Base-by-base conservation (phyloP, 1,140 invertebrate genomes). In the Spodoptera frugiperda region DNA sequence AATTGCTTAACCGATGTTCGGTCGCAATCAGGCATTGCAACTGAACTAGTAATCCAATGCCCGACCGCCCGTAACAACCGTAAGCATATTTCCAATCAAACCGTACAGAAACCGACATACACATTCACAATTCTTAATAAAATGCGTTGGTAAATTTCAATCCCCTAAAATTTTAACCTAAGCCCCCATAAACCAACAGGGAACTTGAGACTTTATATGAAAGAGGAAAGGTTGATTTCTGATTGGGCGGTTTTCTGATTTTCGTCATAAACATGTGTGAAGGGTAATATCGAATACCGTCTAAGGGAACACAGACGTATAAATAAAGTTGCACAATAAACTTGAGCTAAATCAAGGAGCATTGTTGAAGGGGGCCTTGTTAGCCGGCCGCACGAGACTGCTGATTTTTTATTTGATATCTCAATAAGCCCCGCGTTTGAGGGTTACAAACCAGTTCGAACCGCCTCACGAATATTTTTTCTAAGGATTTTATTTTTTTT, bases 321-420 rank as follows among this genome's bases (percentile, higher is more conserved):
- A 92, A 92, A 92, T 92, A 92, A 89, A 87, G 82, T 82, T 89
- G 89, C 86, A 91, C 88, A 89, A 92, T 92, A 91, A 81, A 88
- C 86, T 87, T 87, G 83, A 85, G 84, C 78, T 90, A 90, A 92
- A 92, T 92, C 90, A 91, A 90, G 87, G 85, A 91, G 89, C 82
- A 91, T 92, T 92, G 89, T 92, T 81, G 89, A 87, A 83, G 84
- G 84, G 65, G 84, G 84, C 77, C 89, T 91, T 89, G 88, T 90
- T 90, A 90, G 89, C 80, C 76, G 82, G 81, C 82, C 55, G 86
- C 86, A 81, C 82, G 79, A 86, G 86, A 88, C 88, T 88, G 85
- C 91, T 91, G 91, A 92, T 92, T 92, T 92, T 92, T 92, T 91
- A 91, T 92, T 92, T 90, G 91, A 92, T 91, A 90, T 92, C 91